Evolutionary conservation across 2,797 vertebrate species (phyloP), one percentile per base, ranked within the genome.

Genomic region (Esox lucius): DNA sequence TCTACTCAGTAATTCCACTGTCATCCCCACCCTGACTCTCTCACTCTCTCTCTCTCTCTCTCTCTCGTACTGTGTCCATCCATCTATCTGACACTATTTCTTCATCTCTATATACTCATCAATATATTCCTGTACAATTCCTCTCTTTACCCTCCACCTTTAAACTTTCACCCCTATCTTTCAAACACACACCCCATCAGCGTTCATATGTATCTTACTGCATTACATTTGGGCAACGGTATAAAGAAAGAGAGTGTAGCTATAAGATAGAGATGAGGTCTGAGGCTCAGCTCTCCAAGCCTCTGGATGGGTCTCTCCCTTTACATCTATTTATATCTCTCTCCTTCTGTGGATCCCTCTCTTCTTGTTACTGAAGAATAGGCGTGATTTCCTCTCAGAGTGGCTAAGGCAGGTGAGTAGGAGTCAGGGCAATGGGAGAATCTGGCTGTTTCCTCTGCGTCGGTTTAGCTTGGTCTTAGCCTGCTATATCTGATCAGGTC

Each of bases 321-420:
- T 16, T 64, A 61, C 5, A 22, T 31, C 17, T 51, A 35, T 7
- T n/a, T 28, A 35, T 67, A 67, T 72, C 35, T 65, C 6, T 83
- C 53, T 5, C 73, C 75, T 51, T 75, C 78, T 77, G 7, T 13
- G 24, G 22, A 39, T 67, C 78, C 77, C 61, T 84, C 62, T 75
- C 62, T 83, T 84, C 67, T 75, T 82, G 73, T 71, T 33, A 76
- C 71, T 78, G 85, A 87, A 26, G 70, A 71, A 49, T 74, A 78
- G 71, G 72, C 82, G 74, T 80, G 67, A 88, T 89, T 89, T 86
- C 81, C 83, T 83, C 68, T 83, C 74, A 19, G 71, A 78, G 67
- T 61, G 28, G 75, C 79, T 76, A 0, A 9, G 39, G 35, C 64
- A 19, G 33, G 26, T n/a, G 17, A 33, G 70, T 16, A 33, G 28